Base-by-base conservation (phyloP, 2,113 vertebrate species). In the Siniperca chuatsi region DNA sequence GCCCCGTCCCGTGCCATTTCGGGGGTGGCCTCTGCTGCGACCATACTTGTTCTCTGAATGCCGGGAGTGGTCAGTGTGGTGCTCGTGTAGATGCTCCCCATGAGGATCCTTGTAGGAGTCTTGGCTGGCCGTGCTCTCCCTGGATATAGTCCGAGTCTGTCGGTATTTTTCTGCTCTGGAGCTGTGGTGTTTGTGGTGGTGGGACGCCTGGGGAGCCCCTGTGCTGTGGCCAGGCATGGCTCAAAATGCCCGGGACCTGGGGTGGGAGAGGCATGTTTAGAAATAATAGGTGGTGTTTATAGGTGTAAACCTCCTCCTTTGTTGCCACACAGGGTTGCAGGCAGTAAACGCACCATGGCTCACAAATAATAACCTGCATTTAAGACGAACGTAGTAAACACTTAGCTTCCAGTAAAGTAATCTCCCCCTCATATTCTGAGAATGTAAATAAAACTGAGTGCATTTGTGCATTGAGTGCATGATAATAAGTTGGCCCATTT, bases 211-310 rank as follows among this genome's bases (percentile, higher is more conserved):
- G 40, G 95, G 93, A 58, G 91, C 89, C 83, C 95, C 93, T 57
- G 93, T 80, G 90, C 87, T 96, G 85, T 92, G 93, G 94, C 96
- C 96, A 95, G 96, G 95, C 98, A 99, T 99, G 96, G 95, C 96
- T 97, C 94, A 93, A 60, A 91, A 86, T 18, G 66, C 90, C 91
- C 46, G 92, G 84, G 90, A 93, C 95, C 95, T 96, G 92, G 37
- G 40, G 48, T 5, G 62, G 60, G 33, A 75, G 65, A 65, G 52
- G 48, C 29, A 35, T n/a, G 60, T 37, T 75, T 20, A 79, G 50
- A 81, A n/a, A 81, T 16, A 80, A 78, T 12, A 82, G 54, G 29
- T 29, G 29, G 29, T 29, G 29, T 29, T 29, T 29, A 54, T 58
- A 68, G 60, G 6, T 64, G 35, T 25, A 33, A 78, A 46, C 5